phyloP scores from a whole-genome alignment of 2,888 invertebrate species.

The Clostera curtula region DNA sequence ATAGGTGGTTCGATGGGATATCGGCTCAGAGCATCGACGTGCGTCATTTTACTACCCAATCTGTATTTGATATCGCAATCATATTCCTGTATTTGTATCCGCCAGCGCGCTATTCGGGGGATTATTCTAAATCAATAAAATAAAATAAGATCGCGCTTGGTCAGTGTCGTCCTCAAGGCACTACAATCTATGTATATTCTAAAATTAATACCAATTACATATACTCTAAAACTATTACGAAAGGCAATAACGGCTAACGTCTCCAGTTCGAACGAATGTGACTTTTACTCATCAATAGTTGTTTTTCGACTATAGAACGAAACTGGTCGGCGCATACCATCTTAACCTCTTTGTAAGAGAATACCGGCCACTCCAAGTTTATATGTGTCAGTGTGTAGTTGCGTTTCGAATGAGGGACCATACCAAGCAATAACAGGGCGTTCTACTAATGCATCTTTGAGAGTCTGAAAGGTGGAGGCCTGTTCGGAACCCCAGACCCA shows the following conservation, averaged over 20 bases:
- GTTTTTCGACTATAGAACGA: neutral
- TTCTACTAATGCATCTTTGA: neutral
- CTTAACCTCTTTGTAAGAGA: conserved; percentile 1
- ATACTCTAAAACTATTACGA: conserved; percentile 4
- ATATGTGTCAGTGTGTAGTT: conserved; percentile 4
- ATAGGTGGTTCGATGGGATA: neutral
- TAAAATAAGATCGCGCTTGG: conserved; percentile 14
- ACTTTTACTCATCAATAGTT: neutral
- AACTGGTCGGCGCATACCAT: neutral
- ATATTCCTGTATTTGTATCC: conserved; percentile 18
- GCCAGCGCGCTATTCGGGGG: conserved; percentile 17
- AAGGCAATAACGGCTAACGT: neutral
- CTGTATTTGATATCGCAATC: conserved; percentile 15
- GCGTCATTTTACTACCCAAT: conserved; percentile 11
- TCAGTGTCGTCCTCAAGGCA: conserved; percentile 14
- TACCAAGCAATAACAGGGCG: conserved; percentile 2
- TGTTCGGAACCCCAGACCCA: conserved; percentile 2
- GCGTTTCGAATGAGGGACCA: neutral
- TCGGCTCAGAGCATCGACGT: conserved; percentile 11
- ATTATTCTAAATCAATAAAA: no score
- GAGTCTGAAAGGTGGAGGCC: neutral
- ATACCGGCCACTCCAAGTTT: conserved; percentile 1
- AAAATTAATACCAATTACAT: conserved; percentile 13
- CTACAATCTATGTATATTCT: conserved; percentile 16
- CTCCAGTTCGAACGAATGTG: conserved; percentile 1